Conservation (phyloP, 2,113 vertebrate species). For the Tringa solitaria region DNA sequence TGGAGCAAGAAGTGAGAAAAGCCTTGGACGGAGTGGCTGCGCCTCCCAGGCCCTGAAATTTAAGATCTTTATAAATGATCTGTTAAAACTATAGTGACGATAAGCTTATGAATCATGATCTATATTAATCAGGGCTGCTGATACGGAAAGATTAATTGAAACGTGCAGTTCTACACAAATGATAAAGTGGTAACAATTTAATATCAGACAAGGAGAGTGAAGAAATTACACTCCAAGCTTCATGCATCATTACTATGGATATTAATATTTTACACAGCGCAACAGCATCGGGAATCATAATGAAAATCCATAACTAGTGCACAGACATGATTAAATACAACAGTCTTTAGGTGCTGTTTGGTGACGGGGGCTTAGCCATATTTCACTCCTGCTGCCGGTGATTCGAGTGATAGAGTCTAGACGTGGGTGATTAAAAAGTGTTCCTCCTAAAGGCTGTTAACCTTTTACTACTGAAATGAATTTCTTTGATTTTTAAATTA, state of each 20-base stretch:
- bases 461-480: slow-evolving; percentile 86
- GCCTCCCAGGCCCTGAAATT: slow-evolving; percentile 85
- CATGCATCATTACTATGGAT: slow-evolving; percentile 99
- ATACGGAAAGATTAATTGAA: slow-evolving; percentile 96
- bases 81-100: slow-evolving; percentile 97
- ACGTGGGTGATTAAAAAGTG: slow-evolving; percentile 85
- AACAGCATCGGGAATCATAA: slow-evolving; percentile 95
- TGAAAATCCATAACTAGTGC: slow-evolving; percentile 99
- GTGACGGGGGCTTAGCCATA: slow-evolving; percentile 80
- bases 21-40: slow-evolving; percentile 77
- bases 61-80: slow-evolving; percentile 92
- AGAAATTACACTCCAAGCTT: slow-evolving; percentile 97
- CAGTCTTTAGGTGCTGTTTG: slow-evolving; percentile 87
- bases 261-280: slow-evolving; percentile 95
- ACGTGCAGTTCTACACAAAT: slow-evolving; percentile 96
- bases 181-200: slow-evolving; percentile 99
- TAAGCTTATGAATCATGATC: slow-evolving; percentile 98
- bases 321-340: slow-evolving; percentile 99
- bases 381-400: slow-evolving; percentile 80
- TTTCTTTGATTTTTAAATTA: slow-evolving; percentile 87
- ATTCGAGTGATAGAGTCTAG: slow-evolving; percentile 84
- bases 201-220: slow-evolving; percentile 93
- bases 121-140: slow-evolving; percentile 94
- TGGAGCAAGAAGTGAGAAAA: slow-evolving; percentile 74
- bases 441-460: slow-evolving; percentile 84